Base-by-base conservation (phyloP, 2,113 vertebrate genomes). In the Sinocyclocheilus anshuiensis region DNA sequence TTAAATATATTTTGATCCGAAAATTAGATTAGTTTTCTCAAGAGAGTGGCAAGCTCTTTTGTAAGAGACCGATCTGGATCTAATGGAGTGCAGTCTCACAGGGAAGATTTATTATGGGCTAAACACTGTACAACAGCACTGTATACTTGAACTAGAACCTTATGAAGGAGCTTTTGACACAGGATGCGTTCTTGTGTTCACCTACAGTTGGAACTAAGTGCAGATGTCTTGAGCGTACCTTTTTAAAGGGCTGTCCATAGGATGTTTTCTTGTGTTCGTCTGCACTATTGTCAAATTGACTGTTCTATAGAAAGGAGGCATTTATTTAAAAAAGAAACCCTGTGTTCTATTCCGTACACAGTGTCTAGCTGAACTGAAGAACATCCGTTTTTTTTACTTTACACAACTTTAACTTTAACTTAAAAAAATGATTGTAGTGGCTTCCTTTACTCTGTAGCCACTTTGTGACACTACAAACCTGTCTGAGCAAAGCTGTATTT, bases 1-100 rank as follows among this genome's bases (percentile, higher is more conserved):
- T 86, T 86, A 79, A 77, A 80, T 86, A 79, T 79, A 86, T 50
- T 86, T 84, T 77, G 76, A 77, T 67, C 76, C n/a, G 48, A 69
- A 86, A 86, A 79, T 79, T 59, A 86, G 76, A 86, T 77, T 77
- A 53, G 63, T 79, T 67, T 79, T 53, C 84, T 79, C 84, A 67
- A 86, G 76, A 86, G 84, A 79, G 61, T 39, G 61, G 33, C 69
- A 57, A 74, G 50, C 69, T 84, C 29, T 74, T 84, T 75, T 74
- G 65, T 74, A 33, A 42, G 50, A 74, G 67, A 74, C 33, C 20
- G 33, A 84, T 84, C 45, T 53, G 81, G 42, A 71, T 53, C 69
- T 39, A 84, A 83, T 72, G 48, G 81, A 83, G 63, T 71, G 63
- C 63, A 33, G 45, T 24, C 29, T 83, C 81, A 72, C 48, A 55